Percentiles rank a stretch among this genome's conserved stretches.
Evolutionary conservation across 92 coral and sea anemone species (phyloP).

Genomic region (Ricordea florida): DNA sequence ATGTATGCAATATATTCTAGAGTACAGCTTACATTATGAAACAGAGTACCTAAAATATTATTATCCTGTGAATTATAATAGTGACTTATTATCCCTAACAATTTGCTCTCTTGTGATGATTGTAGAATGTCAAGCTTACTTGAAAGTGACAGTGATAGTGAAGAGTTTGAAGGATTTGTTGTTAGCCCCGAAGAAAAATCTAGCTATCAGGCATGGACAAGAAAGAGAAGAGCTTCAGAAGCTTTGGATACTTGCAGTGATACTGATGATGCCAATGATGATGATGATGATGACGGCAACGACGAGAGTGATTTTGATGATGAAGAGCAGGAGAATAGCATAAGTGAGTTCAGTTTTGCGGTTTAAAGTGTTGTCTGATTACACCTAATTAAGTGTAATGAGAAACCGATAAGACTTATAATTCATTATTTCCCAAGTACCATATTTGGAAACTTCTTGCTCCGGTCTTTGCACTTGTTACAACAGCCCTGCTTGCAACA

Average conservation of each 20-base stretch:
- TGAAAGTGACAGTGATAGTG: conserved; percentile 31
- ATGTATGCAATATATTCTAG: too few relatives aligned
- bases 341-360: too few relatives aligned
- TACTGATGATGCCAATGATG: background rate
- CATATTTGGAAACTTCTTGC: too few relatives aligned
- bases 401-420: too few relatives aligned
- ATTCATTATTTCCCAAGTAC: too few relatives aligned
- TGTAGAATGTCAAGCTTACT: background rate
- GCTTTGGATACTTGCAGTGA: conserved; percentile 15
- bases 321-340: conserved; percentile 46
- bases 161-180: conserved; percentile 51
- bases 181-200: conserved; percentile 37
- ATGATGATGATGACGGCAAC: conserved; percentile 9
- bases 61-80: background rate
- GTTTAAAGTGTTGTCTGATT: too few relatives aligned
- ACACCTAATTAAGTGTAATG: too few relatives aligned
- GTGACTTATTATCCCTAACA: background rate
- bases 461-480: too few relatives aligned
- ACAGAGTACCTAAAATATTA: background rate
- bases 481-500: too few relatives aligned
- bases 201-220: conserved; percentile 26
- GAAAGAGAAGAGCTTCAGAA: conserved; percentile 33
- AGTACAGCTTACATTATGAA: too few relatives aligned
- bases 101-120: background rate
- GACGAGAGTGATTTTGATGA: conserved; percentile 6